These are phyloP conservation scores for Chymomyza amoena DNA, from an alignment of 2,888 invertebrate genomes.

Conservation along the genomic window DNA sequence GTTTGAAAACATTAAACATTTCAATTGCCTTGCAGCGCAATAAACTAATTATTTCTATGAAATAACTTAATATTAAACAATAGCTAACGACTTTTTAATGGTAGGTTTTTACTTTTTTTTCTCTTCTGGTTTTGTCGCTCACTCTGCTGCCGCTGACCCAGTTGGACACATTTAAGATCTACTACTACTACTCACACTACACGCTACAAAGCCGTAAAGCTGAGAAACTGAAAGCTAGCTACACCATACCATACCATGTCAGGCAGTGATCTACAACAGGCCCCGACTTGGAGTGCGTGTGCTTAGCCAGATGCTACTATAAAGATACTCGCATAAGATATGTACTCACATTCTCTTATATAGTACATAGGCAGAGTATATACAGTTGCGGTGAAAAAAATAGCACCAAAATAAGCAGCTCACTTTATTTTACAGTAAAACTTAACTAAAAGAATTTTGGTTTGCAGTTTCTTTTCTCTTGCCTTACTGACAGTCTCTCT, in stretches of 20 bases:
- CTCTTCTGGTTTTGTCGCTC: constrained; percentile 37
- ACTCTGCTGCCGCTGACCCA: constrained; percentile 43
- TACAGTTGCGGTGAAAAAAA: no score
- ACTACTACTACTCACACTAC: no score
- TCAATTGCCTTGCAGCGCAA: constrained; percentile 49
- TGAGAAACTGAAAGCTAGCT: constrained; percentile 39
- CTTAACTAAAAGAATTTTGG: no score
- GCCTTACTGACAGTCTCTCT: no score
- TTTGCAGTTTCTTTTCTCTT: no score
- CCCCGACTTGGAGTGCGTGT: constrained; percentile 28
- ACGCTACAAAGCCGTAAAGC: constrained; percentile 13
- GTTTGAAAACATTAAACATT: constrained; percentile 33
- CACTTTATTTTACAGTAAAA: no score
- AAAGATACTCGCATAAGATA: not conserved
- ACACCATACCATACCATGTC: constrained; percentile 17
- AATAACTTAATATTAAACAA: constrained; percentile 71
- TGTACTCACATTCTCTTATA: constrained; percentile 13
- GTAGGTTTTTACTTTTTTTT: constrained; percentile 38
- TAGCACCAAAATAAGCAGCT: no score
- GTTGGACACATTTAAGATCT: constrained; percentile 31
- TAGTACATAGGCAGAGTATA: no score
- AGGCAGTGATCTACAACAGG: constrained; percentile 41
- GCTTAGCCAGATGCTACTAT: not conserved
- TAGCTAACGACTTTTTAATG: constrained; percentile 65
- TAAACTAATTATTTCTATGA: constrained; percentile 60